phyloP scores from a whole-genome alignment of 2,797 vertebrate species.

The Ispidina picta region DNA sequence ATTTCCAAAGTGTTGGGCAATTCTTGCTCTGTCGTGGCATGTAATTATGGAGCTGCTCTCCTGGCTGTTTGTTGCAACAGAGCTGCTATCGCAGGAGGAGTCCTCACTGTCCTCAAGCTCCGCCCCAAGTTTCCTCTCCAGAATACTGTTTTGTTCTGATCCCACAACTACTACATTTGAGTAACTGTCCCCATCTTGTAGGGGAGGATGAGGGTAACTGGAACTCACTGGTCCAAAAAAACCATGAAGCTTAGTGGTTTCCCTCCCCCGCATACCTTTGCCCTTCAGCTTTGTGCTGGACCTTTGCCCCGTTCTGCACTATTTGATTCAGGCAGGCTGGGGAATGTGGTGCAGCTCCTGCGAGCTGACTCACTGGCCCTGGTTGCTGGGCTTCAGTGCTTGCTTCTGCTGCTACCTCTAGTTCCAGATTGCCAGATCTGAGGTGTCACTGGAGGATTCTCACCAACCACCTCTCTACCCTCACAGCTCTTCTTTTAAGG shows the following conservation, averaged over 20 bases:
- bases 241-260: neutral
- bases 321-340: slow-evolving; percentile 54
- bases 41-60: slow-evolving; percentile 29
- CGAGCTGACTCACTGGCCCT: slow-evolving; percentile 48
- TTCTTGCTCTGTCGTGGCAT: slow-evolving; percentile 10
- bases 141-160: neutral
- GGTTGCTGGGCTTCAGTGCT: neutral
- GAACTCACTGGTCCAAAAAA: neutral
- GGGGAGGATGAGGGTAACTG: neutral
- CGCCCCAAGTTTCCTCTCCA: neutral
- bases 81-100: slow-evolving; percentile 41
- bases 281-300: slow-evolving; percentile 65
- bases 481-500: neutral
- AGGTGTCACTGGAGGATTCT: neutral
- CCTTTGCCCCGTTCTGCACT: slow-evolving; percentile 62
- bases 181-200: neutral
- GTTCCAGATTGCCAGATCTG: neutral
- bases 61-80: slow-evolving; percentile 48
- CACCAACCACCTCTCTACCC: neutral
- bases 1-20: slow-evolving; percentile 50
- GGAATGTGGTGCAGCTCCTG: neutral
- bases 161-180: neutral
- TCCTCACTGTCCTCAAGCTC: neutral
- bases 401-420: neutral
- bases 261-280: slow-evolving; percentile 17